phyloP scores from a whole-genome alignment of 2,888 invertebrate genomes.

The Harpalus rubripes region DNA sequence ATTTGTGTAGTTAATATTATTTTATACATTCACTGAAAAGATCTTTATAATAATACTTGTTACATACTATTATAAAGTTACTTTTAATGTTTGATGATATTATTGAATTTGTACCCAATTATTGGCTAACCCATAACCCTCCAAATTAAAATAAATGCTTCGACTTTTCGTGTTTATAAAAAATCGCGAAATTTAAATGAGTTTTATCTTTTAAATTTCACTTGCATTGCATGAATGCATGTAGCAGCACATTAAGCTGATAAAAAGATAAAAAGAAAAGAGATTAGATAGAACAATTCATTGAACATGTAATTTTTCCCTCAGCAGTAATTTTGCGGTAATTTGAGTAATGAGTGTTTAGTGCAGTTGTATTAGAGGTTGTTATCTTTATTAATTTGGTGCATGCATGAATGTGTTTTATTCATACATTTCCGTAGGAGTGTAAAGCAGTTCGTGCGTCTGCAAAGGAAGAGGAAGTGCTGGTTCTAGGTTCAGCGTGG shows the following conservation, averaged over 20 bases:
- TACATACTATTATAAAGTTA: too few relatives aligned
- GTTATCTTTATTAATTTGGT: conserved; percentile 55
- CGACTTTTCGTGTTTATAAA: neutral
- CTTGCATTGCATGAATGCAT: neutral
- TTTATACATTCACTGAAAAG: too few relatives aligned
- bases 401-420: conserved; percentile 50
- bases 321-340: neutral
- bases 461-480: conserved; percentile 26
- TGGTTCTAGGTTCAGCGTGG: conserved; percentile 56
- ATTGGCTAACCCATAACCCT: too few relatives aligned
- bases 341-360: conserved; percentile 2
- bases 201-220: conserved; percentile 1
- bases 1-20: too few relatives aligned
- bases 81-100: too few relatives aligned
- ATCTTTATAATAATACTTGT: too few relatives aligned
- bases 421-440: conserved; percentile 39
- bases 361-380: conserved; percentile 5
- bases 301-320: neutral
- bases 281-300: neutral
- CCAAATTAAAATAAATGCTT: too few relatives aligned
- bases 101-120: too few relatives aligned
- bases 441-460: conserved; percentile 25
- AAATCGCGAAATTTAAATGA: neutral
- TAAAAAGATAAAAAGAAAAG: neutral
- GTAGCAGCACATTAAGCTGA: neutral